phyloP scores from a whole-genome alignment of 2,888 invertebrate genomes.

The Timema podura region DNA sequence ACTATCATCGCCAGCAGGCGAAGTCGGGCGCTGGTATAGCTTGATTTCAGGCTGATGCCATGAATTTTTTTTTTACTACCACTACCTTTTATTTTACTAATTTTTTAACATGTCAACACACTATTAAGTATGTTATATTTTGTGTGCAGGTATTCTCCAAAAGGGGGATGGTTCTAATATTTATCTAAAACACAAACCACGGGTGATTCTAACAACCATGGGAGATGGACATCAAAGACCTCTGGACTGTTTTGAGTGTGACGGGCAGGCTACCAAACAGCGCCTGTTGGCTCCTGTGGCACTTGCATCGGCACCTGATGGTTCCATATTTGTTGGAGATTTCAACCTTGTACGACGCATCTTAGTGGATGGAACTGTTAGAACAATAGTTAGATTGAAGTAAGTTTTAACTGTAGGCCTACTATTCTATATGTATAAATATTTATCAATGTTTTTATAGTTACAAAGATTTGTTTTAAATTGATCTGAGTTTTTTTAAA shows the following conservation, averaged over 20 bases:
- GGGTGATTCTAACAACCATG: conserved; percentile 86
- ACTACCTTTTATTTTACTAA: too few relatives aligned
- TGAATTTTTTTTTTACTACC: too few relatives aligned
- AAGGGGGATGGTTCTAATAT: conserved; percentile 97
- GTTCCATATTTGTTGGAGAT: conserved; percentile 91
- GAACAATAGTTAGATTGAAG: conserved; percentile 77
- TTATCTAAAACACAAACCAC: conserved; percentile 87
- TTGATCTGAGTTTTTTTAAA: too few relatives aligned
- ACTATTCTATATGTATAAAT: too few relatives aligned
- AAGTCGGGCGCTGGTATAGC: too few relatives aligned
- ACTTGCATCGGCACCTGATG: conserved; percentile 86
- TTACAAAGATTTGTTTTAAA: too few relatives aligned
- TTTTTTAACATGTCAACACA: too few relatives aligned
- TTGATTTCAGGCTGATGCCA: too few relatives aligned
- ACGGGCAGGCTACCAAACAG: conserved; percentile 74
- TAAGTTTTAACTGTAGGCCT: conserved; percentile 51
- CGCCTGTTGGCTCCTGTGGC: conserved; percentile 89
- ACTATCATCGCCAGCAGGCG: too few relatives aligned
- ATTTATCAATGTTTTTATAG: too few relatives aligned
- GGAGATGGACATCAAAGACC: conserved; percentile 88
- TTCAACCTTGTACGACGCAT: conserved; percentile 90
- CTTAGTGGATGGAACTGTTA: conserved; percentile 76
- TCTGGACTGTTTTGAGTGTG: conserved; percentile 77
- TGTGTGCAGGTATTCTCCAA: conserved; percentile 75
- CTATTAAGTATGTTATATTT: conserved; percentile 22